Base-by-base conservation (phyloP, 2,113 vertebrate species). In the Choloepus hoffmanni region DNA sequence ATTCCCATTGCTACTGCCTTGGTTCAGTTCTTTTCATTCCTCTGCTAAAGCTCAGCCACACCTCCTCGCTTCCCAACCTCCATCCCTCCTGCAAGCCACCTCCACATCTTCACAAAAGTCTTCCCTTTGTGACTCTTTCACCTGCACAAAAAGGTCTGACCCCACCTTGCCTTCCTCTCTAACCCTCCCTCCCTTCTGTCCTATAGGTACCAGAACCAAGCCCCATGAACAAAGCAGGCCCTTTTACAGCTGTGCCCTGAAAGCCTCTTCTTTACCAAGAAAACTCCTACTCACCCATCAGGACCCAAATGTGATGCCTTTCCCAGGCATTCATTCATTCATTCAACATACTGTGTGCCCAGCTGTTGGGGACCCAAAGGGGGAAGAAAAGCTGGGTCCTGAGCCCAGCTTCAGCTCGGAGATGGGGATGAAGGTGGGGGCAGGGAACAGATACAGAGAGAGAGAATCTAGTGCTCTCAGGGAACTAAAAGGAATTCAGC, bases 271-370 rank as follows among this genome's bases (percentile, higher is more conserved):
- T 92, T 89, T 63, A 60, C 65, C 60, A 74, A 45, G 72, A 86
- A 87, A 96, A 82, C 84, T 76, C 36, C 73, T 72, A 85, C 24
- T 92, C 72, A 53, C 26, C 43, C 72, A 48, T 55, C 53, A 62
- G 55, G 67, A 92, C 43, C 30, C 78, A 85, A 76, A 68, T 53
- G 14, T 70, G 70, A 40, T 62, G 10, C 15, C 14, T 76, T 63
- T 81, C 60, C 62, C 58, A 48, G 78, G 74, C 67, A 36, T 70
- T 62, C 21, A 45, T 23, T 45, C 55, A 28, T 72, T 78, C n/a
- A 60, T 67, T 53, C 48, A 84, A 19, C 21, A 65, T 50, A 50
- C 26, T 30, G 11, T 24, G 5, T 43, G 53, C 40, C 50, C n/a
- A 85, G 65, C 18, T 62, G 19, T 65, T 92, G 85, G 48, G 90